These are phyloP conservation scores for Idaea biselata DNA, from an alignment of 2,888 invertebrate genomes.

Conservation along the genomic window DNA sequence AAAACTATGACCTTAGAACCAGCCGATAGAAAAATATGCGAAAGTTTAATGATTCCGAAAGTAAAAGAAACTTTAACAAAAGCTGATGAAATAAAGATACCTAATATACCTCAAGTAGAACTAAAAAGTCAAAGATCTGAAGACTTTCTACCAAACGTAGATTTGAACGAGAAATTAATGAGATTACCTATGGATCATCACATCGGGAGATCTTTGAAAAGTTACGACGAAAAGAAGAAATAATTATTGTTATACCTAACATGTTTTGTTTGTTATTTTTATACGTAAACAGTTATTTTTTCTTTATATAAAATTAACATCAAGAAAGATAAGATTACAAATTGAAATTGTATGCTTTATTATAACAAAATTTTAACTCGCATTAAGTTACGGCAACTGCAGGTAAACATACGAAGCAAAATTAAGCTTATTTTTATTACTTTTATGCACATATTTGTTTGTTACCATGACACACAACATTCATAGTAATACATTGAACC, in stretches of 20 bases:
- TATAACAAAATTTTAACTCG: background rate
- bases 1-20: slow-evolving; percentile 44
- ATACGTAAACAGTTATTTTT: slow-evolving; percentile 20
- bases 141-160: slow-evolving; percentile 43
- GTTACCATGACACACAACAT: too few relatives aligned
- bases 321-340: slow-evolving; percentile 18
- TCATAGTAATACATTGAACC: too few relatives aligned
- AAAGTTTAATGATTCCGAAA: slow-evolving; percentile 35
- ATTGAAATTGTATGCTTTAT: slow-evolving; percentile 10
- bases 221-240: slow-evolving; percentile 41
- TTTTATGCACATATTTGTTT: too few relatives aligned
- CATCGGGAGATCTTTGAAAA: slow-evolving; percentile 60
- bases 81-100: slow-evolving; percentile 45
- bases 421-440: too few relatives aligned
- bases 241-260: slow-evolving; percentile 17
- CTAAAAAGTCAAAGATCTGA: slow-evolving; percentile 21
- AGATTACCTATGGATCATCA: slow-evolving; percentile 51
- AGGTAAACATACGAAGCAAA: too few relatives aligned
- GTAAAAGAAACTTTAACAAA: slow-evolving; percentile 36
- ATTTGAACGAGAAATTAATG: slow-evolving; percentile 47
- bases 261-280: slow-evolving; percentile 32
- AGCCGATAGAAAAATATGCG: slow-evolving; percentile 57
- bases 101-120: slow-evolving; percentile 3
- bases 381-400: background rate
- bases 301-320: slow-evolving; percentile 1